Evolutionary conservation across 2,113 vertebrate genomes (phyloP).

Genomic region (Galbula dea): DNA sequence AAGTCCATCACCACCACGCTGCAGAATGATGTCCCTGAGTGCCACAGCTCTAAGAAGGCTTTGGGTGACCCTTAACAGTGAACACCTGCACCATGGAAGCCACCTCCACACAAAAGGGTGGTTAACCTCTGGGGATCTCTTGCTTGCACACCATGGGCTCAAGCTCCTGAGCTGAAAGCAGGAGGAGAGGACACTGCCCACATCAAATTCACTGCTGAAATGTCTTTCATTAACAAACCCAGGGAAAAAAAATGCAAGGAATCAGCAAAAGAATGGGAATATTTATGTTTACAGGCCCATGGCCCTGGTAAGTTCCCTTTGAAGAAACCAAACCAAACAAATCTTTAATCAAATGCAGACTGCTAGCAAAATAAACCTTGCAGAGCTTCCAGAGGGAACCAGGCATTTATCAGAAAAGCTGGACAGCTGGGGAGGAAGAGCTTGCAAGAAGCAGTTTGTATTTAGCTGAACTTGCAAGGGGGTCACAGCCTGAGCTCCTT

Average conservation of each 20-base stretch:
- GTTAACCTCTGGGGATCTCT: background rate
- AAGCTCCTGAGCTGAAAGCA: background rate
- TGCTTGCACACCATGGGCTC: background rate
- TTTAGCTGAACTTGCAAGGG: background rate
- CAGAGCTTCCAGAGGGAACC: background rate
- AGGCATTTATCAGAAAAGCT: background rate
- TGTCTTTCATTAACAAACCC: background rate
- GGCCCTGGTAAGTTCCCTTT: slow-evolving; percentile 30
- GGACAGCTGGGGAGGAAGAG: slow-evolving; percentile 46
- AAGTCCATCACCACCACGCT: too few species aligned
- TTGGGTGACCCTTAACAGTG: background rate
- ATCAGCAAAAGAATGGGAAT: slow-evolving; percentile 36
- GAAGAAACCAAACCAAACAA: slow-evolving; percentile 4
- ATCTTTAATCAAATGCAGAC: slow-evolving; percentile 33
- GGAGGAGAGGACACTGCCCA: background rate
- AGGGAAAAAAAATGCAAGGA: slow-evolving; percentile 51
- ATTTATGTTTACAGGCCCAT: slow-evolving; percentile 34
- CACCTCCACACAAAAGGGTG: background rate
- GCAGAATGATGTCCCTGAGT: too few species aligned
- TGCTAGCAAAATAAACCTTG: slow-evolving; percentile 49
- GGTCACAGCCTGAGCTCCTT: background rate
- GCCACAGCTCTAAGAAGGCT: background rate
- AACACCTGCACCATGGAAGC: background rate
- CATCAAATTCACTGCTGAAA: background rate
- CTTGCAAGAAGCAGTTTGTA: background rate